A percentile compares a stretch with the other conserved stretches of the same genome.
These are phyloP conservation scores for Leptestheria dahalacensis DNA, from an alignment of 1,140 invertebrate genomes.

Conservation along the genomic window DNA sequence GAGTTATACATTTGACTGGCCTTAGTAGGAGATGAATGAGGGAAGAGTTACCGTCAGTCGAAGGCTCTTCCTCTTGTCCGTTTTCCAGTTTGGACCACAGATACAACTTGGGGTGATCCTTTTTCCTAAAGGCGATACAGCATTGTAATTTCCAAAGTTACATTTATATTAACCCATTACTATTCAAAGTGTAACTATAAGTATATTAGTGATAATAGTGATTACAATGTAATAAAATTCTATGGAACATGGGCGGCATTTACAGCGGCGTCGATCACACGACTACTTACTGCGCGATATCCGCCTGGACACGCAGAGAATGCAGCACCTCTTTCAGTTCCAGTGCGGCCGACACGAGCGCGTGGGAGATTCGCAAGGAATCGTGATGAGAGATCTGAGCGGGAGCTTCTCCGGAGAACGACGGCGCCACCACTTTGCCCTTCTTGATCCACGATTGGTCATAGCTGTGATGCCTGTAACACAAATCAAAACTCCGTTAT, in stretches of 20 bases:
- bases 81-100: slow-evolving; percentile 67
- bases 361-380: slow-evolving; percentile 21
- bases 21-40: slow-evolving; percentile 5
- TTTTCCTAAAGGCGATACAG: slow-evolving; percentile 21
- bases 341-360: slow-evolving; percentile 21
- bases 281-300: slow-evolving; percentile 51
- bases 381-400: neutral
- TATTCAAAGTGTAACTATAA: too few relatives aligned
- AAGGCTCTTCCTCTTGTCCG: slow-evolving; percentile 22
- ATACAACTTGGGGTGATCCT: slow-evolving; percentile 51
- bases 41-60: slow-evolving; percentile 24
- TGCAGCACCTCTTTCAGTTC: slow-evolving; percentile 22
- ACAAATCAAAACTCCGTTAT: neutral
- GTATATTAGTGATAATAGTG: too few relatives aligned
- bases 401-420: slow-evolving; percentile 20
- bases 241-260: neutral
- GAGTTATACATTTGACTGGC: slow-evolving; percentile 15
- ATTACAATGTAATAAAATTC: too few relatives aligned
- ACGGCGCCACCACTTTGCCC: slow-evolving; percentile 49
- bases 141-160: too few relatives aligned
- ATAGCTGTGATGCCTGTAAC: slow-evolving; percentile 46
- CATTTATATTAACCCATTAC: too few relatives aligned
- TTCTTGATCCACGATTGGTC: slow-evolving; percentile 77
- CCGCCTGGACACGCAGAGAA: slow-evolving; percentile 48
- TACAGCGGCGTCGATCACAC: neutral